Base-by-base conservation (phyloP, 2,888 invertebrate genomes). In the Ceraclea dissimilis region DNA sequence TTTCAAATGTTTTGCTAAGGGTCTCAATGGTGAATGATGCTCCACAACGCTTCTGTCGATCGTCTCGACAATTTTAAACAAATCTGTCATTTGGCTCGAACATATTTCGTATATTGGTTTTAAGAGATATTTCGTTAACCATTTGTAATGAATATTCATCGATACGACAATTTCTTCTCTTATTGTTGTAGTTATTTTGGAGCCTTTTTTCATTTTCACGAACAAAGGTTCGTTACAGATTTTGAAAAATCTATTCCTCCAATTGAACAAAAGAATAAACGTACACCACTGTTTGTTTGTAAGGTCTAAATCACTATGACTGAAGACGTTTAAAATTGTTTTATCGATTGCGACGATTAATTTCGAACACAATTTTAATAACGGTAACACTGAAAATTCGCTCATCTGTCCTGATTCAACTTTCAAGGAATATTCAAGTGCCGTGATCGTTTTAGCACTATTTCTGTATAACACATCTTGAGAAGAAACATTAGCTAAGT, bases 141-240 rank as follows among this genome's bases (percentile, higher is more conserved):
- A 90, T 68, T 83, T 86, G 64, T 82, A 86, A 66, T 90, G 88
- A 11, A 88, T 74, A 62, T 81, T 75, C 1, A 90, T 66, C 51
- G 82, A 73, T n/a, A 82, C 79, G 44, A 82, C 70, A 1, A 83
- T 71, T 58, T 82, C 79, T 51, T 80, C 73, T 59, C 75, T 72
- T 44, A 78, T 63, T 61, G 73, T 67, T 62, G 68, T 65, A 51
- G 68, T 64, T 62, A 69, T 68, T 63, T 71, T 71, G n/a, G 52
- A 49, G 39, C 49, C 20, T 52, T 71, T 69, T 46, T 67, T 68
- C 13, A 68, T 65, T 6, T 61, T 64, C 2, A 65, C 64, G 62
- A 74, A 73, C 51, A 76, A 70, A 1, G 70, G 66, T 58, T 67
- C 62, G 5, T 69, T 69, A 18, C 80, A 76, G 2, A 76, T 63